A percentile compares a stretch with the other conserved stretches of the same genome.
Conservation (phyloP, 2,888 invertebrate genomes). For the Crocallis elinguaria region DNA sequence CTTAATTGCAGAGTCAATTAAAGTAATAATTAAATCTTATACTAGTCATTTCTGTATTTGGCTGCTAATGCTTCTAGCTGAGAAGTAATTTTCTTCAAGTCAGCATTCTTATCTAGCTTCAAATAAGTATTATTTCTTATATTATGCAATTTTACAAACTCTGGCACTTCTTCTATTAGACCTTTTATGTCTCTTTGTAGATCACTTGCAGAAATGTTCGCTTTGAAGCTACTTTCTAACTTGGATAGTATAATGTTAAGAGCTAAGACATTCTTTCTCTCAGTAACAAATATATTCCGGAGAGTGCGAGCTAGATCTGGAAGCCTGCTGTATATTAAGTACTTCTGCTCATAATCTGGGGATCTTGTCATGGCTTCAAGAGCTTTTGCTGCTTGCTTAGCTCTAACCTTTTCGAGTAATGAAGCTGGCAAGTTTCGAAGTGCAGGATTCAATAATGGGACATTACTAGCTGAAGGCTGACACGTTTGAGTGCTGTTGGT, state of each 20-base stretch:
- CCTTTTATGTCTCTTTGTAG: conserved; percentile 90
- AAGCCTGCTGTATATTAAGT: conserved; percentile 89
- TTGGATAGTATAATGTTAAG: conserved; percentile 91
- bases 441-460: conserved; percentile 82
- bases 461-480: conserved; percentile 66
- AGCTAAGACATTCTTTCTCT: conserved; percentile 93
- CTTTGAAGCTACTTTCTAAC: conserved; percentile 91
- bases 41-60: conserved; percentile 68
- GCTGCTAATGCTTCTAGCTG: conserved; percentile 87
- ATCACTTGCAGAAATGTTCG: conserved; percentile 87
- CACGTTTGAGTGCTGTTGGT: conserved; percentile 55
- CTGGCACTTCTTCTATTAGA: conserved; percentile 89
- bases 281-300: conserved; percentile 94
- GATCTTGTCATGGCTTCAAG: conserved; percentile 93
- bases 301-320: conserved; percentile 94
- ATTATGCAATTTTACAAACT: conserved; percentile 89
- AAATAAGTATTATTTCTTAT: conserved; percentile 89
- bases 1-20: conserved; percentile 50
- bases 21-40: conserved; percentile 32
- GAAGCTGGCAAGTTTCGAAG: conserved; percentile 93
- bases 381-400: conserved; percentile 94
- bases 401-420: conserved; percentile 93
- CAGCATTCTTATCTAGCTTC: conserved; percentile 90
- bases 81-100: conserved; percentile 87
- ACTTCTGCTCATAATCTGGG: conserved; percentile 89